A percentile compares a stretch with the other conserved stretches of the same genome.
phyloP scores from a whole-genome alignment of 1,140 invertebrate species.

The Antheraea mylitta region DNA sequence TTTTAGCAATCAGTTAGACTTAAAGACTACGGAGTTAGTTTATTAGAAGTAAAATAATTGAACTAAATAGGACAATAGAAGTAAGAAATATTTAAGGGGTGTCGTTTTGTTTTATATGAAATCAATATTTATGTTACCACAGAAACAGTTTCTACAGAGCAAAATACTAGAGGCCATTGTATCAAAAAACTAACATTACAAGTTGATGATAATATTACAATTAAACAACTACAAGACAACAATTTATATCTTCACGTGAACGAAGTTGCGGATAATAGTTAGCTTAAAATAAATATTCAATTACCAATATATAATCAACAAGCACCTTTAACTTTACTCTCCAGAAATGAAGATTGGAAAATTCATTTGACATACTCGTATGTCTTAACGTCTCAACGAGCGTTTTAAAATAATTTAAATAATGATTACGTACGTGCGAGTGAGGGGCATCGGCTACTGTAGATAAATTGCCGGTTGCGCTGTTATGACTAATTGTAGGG shows the following conservation, averaged over 20 bases:
- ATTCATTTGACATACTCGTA: neutral
- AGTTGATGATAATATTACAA: too few species aligned
- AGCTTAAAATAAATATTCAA: neutral
- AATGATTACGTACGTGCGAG: conserved; percentile 38
- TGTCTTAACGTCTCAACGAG: conserved; percentile 24
- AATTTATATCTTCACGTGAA: too few species aligned
- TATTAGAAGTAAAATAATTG: too few species aligned
- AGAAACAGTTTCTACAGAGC: neutral
- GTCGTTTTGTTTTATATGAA: neutral
- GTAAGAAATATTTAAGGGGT: too few species aligned
- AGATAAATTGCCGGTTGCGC: conserved; percentile 38
- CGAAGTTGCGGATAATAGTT: neutral
- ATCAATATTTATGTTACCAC: neutral
- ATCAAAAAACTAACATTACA: too few species aligned
- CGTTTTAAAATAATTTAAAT: conserved; percentile 48
- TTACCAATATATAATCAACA: too few species aligned
- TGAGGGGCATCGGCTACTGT: conserved; percentile 31
- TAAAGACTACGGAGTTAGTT: too few species aligned
- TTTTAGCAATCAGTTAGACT: too few species aligned
- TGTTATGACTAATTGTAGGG: conserved; percentile 39
- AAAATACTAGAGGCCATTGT: neutral
- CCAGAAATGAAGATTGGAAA: conserved; percentile 5
- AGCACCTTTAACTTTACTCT: neutral
- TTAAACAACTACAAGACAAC: too few species aligned
- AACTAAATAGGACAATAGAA: too few species aligned